Evolutionary conservation across 2,797 vertebrate genomes (phyloP), one percentile per base, ranked within the genome.

Genomic region (Sebastiscus tertius): DNA sequence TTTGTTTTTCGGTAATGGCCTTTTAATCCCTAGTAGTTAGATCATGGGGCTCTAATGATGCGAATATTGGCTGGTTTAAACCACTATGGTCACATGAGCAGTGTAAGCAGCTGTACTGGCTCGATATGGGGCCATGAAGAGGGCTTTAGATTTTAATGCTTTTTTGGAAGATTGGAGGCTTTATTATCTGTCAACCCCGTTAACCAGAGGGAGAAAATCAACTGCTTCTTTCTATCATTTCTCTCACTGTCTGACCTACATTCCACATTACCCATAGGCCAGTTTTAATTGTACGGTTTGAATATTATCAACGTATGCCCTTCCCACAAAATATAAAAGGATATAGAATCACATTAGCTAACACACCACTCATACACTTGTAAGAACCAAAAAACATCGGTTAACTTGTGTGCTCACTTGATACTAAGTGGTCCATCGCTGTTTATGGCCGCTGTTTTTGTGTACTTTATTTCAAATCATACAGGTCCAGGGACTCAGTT

Each of bases 251-350:
- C 20, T 75, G 72, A 54, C 66, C 64, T 79, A 73, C 31, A 81
- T 82, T 86, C 62, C 34, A 68, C 56, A 64, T 66, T 27, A 54
- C 34, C 70, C 61, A 78, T 8, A 10, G 64, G 31, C 33, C 18
- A 52, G n/a, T 74, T 86, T 69, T 78, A 80, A 72, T 77, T 75
- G 52, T 72, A 26, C 20, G 24, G n/a, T 79, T 69, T 72, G 54
- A 42, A 69, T 77, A 67, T 70, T 76, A 75, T 73, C 46, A 75
- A 27, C 20, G 66, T 5, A 59, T 13, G 34, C 56, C 6, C n/a
- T 82, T 58, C 22, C 11, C 39, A 74, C 56, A 69, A 86, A 59
- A 76, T 67, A n/a, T 66, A 33, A 58, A 56, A 59, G 39, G 29
- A 78, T 31, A 75, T 26, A 31, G 27, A 39, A 61, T 55, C 34